Conservation (phyloP, 2,113 vertebrate genomes). For the Merops nubicus region DNA sequence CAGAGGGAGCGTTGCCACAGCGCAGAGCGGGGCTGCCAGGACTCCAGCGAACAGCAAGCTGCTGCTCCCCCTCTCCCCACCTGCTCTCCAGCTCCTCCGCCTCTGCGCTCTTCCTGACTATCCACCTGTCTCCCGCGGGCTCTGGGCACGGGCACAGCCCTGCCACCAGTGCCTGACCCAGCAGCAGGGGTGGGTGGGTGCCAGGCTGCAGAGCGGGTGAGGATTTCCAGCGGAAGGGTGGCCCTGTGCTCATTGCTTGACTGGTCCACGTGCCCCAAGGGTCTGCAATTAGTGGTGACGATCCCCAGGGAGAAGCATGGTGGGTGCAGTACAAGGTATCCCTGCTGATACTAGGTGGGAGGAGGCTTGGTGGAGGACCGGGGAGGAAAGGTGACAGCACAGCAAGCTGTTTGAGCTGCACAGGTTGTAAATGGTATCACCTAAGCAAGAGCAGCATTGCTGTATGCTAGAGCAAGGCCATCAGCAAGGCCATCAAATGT, state of each 20-base stretch:
- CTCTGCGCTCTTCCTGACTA: not conserved
- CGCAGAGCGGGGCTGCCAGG: not conserved
- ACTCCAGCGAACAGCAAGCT: conserved; percentile 31
- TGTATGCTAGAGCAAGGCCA: not conserved
- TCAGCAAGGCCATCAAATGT: not conserved
- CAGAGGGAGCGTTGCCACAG: not conserved
- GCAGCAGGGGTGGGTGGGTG: not conserved
- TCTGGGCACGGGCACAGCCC: accelerated
- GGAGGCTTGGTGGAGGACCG: not conserved
- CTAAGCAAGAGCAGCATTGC: not conserved
- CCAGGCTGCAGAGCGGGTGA: accelerated
- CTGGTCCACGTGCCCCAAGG: not conserved
- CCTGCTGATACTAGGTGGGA: not conserved
- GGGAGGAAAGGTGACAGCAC: not conserved
- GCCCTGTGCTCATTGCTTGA: not conserved
- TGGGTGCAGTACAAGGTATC: not conserved
- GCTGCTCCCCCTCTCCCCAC: conserved; percentile 16
- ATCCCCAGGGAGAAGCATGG: not conserved
- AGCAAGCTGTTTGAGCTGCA: not conserved
- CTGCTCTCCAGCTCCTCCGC: not conserved
- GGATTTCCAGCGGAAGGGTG: not conserved
- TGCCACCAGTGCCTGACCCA: not conserved
- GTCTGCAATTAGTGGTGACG: not conserved
- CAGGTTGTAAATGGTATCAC: not conserved
- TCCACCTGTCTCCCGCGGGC: not conserved